Percentiles rank a stretch among this genome's conserved stretches.
Conservation (phyloP, 2,888 invertebrate genomes). For the Eubasilissa splendida region DNA sequence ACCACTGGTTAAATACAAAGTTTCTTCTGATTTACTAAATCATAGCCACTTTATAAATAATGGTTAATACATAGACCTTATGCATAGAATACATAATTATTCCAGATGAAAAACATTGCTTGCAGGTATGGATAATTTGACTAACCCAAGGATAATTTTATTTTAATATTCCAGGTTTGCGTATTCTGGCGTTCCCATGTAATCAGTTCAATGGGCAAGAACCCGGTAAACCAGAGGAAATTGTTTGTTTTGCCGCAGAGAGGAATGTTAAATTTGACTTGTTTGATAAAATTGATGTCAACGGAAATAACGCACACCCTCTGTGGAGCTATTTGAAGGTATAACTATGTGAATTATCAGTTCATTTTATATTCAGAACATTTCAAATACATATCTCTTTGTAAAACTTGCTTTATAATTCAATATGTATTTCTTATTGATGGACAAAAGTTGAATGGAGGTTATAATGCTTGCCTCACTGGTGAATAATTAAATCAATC, state of each 20-base stretch:
- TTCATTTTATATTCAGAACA: too few relatives aligned
- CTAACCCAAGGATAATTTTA: background rate
- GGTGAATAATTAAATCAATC: too few relatives aligned
- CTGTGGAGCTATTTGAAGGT: slow-evolving; percentile 80
- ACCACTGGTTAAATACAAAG: too few relatives aligned
- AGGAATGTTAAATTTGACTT: slow-evolving; percentile 80
- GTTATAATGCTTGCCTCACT: too few relatives aligned
- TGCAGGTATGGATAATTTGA: background rate
- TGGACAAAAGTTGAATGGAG: too few relatives aligned
- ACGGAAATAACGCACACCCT: slow-evolving; percentile 77
- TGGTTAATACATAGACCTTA: too few relatives aligned
- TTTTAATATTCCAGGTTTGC: slow-evolving; percentile 72
- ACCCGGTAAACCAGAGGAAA: slow-evolving; percentile 76
- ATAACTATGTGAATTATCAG: background rate
- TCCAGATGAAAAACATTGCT: background rate
- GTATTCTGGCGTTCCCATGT: slow-evolving; percentile 89
- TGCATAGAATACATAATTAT: background rate
- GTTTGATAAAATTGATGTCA: slow-evolving; percentile 81
- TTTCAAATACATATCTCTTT: too few relatives aligned
- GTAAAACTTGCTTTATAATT: background rate
- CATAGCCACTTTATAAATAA: too few relatives aligned
- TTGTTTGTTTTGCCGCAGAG: slow-evolving; percentile 76
- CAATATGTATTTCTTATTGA: background rate
- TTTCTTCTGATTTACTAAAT: too few relatives aligned
- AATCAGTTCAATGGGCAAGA: slow-evolving; percentile 87